Evolutionary conservation across 2,797 vertebrate species (phyloP), one percentile per base, ranked within the genome.

Genomic region (Pitangus sulphuratus): DNA sequence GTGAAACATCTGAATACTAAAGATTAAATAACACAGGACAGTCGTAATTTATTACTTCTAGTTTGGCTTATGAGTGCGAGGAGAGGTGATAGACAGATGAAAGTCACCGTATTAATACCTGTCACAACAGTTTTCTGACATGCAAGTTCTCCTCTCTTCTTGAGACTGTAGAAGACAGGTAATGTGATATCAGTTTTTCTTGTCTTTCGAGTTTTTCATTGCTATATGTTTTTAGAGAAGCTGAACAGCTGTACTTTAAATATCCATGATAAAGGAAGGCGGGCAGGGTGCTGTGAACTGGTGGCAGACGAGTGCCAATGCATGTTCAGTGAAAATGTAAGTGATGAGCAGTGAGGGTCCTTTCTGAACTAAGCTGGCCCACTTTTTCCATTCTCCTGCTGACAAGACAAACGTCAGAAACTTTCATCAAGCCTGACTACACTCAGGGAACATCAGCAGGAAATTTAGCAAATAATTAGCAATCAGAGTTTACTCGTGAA

Each of bases 401-500:
- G 95, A 64, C 60, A 95, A 87, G 58, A 85, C 61, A 87, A 95
- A 61, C 9, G 0, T 71, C 58, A 82, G 85, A 93, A 94, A 89
- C 92, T 93, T 95, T 95, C 92, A 94, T 85, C 78, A 95, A 77
- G 85, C 57, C 65, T 94, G 81, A 68, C 78, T 84, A 88, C 65
- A 89, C 62, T 85, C 68, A 86, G 68, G 54, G 53, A 93, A 74
- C 69, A 94, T 65, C 96, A 95, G 87, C 85, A 93, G 92, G 87
- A 95, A 94, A 95, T 88, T 78, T 85, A 93, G 51, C 61, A 93
- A 95, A 84, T 94, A 94, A 96, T 96, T 96, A 97, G 89, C 85
- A 93, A 91, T 93, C 93, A 95, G 74, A 92, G 51, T 84, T 96
- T 93, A 71, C 64, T 87, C 78, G 85, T 92, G 83, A 94, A 95